These are phyloP conservation scores for Acridotheres tristis DNA, from an alignment of 2,797 vertebrate genomes.

Conservation along the genomic window DNA sequence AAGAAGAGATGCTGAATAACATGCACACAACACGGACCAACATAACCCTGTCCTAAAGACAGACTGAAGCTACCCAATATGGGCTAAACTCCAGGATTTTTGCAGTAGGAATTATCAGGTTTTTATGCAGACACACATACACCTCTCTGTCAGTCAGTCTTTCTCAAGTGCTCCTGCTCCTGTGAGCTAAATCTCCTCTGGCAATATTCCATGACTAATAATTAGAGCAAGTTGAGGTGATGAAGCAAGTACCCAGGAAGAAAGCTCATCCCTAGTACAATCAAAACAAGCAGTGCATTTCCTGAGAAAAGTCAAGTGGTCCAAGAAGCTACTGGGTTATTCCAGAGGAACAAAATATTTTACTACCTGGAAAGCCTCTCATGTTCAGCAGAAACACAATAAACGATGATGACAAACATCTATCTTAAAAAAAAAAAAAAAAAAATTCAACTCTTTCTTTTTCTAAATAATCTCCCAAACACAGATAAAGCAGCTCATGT, in stretches of 20 bases:
- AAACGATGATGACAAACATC: neutral
- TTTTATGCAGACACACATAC: fast-evolving
- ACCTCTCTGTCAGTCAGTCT: neutral
- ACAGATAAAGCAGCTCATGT: neutral
- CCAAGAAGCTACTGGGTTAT: neutral
- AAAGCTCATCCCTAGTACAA: neutral
- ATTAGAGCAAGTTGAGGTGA: neutral
- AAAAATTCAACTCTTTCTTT: neutral
- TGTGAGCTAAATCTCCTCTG: neutral
- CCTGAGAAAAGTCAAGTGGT: neutral
- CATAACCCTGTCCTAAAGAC: neutral
- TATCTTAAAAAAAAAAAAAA: neutral
- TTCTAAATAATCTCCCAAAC: neutral
- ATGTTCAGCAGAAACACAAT: neutral
- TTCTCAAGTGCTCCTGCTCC: neutral
- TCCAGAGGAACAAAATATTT: neutral
- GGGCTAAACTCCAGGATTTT: neutral
- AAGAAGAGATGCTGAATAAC: neutral
- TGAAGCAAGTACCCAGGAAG: neutral
- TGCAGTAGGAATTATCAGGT: neutral
- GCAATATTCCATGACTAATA: neutral
- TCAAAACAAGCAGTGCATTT: neutral
- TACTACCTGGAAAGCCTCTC: neutral
- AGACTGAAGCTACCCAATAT: neutral
- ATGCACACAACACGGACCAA: neutral